Evolutionary conservation across 2,797 vertebrate species (phyloP).

Genomic region (Amblyopsis hoosieri): DNA sequence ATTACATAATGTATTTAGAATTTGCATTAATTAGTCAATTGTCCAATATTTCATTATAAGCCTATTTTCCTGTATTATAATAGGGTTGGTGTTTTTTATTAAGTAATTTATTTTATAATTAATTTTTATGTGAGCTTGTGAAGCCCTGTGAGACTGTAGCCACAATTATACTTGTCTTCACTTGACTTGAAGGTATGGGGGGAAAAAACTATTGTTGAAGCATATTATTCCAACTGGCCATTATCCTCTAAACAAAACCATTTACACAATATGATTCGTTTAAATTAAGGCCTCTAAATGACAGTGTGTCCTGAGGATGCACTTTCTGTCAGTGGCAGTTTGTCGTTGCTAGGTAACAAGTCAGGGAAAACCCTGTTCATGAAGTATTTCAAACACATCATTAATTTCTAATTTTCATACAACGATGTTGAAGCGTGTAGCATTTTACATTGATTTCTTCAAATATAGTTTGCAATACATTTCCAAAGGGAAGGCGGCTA

Average conservation of each 20-base stretch:
- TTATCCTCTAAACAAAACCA: slow-evolving; percentile 12
- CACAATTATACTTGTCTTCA: no score
- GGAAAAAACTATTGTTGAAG: not conserved
- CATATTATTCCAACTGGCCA: not conserved
- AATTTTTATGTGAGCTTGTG: no score
- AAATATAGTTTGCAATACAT: no score
- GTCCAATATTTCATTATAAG: no score
- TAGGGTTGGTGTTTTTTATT: no score
- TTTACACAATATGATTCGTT: slow-evolving; percentile 39
- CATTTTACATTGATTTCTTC: not conserved
- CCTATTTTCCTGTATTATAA: no score
- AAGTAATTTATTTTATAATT: no score
- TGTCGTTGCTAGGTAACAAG: slow-evolving; percentile 83
- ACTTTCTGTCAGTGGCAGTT: slow-evolving; percentile 62
- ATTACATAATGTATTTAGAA: not conserved
- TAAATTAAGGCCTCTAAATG: slow-evolving; percentile 61
- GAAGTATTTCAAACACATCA: slow-evolving; percentile 75
- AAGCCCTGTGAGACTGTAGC: no score
- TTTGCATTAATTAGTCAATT: no score
- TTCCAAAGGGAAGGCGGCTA: no score
- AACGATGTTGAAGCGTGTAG: slow-evolving; percentile 21
- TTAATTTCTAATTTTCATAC: slow-evolving; percentile 70
- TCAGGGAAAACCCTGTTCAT: slow-evolving; percentile 75
- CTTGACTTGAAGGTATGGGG: no score
- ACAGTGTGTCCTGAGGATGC: slow-evolving; percentile 51